These are phyloP conservation scores for Rhopalosiphum nymphaeae DNA, from an alignment of 2,888 invertebrate genomes.

Conservation along the genomic window DNA sequence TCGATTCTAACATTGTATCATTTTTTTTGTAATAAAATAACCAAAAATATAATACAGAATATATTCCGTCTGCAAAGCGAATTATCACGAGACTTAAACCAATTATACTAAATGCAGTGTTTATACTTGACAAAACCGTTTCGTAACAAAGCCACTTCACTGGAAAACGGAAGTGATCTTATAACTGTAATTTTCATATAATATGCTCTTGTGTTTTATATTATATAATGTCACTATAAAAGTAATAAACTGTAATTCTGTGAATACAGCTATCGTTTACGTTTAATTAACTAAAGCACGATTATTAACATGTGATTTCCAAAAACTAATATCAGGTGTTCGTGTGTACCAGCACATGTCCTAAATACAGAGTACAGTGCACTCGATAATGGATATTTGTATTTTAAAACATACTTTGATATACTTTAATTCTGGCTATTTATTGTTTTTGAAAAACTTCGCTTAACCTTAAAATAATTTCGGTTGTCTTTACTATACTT, in stretches of 20 bases:
- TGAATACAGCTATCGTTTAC: too few species aligned
- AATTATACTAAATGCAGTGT: neutral
- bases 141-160: neutral
- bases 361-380: neutral
- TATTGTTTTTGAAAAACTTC: neutral
- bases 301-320: neutral
- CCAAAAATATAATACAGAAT: neutral
- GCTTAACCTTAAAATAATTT: neutral
- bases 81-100: neutral
- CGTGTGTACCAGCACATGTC: neutral
- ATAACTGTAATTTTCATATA: neutral
- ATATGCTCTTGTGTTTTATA: neutral
- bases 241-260: too few species aligned
- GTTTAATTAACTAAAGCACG: too few species aligned
- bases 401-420: neutral
- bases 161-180: neutral
- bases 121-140: neutral
- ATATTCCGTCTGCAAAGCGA: neutral
- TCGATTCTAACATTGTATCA: neutral
- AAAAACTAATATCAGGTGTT: neutral
- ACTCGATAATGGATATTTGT: neutral
- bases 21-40: neutral
- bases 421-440: neutral
- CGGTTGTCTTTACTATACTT: neutral
- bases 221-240: neutral